Evolutionary conservation across 2,797 vertebrate species (phyloP), one percentile per base, ranked within the genome.

Genomic region (Eulemur albifrons): DNA sequence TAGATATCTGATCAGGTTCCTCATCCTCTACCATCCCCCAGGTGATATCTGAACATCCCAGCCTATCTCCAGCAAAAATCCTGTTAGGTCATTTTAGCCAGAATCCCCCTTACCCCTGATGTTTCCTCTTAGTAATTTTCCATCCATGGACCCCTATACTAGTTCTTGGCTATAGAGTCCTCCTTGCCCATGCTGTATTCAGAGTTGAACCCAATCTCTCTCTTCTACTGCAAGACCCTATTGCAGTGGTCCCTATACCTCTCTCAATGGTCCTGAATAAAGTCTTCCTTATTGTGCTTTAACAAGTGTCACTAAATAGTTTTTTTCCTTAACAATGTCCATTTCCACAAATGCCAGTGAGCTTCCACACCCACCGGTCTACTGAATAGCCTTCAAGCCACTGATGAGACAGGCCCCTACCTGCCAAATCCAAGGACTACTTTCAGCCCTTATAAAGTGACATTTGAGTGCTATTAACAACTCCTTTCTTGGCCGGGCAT

Each of bases 331-430:
- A 76, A 14, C 30, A 76, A 95, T 59, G 63, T 75, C 12, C 65
- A 88, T 84, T 92, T 89, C 48, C 67, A 93, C 67, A 88, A 88
- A 84, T 77, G 40, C 52, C 54, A 84, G 52, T 76, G 27, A 70
- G 38, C n/a, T 72, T 92, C 52, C 43, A 90, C 27, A 85, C 43
- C 35, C 12, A 85, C 5, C 25, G 92, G 21, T 86, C 65, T 30
- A 88, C 2, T 88, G 27, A 95, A 93, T 0, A 84, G n/a, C 43
- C 20, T 40, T 89, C 76, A 91, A 30, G 35, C 14, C 82, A 95
- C 25, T 63, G 54, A 76, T 48, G 73, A 96, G 72, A 88, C 12
- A 96, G 81, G 87, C 4, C 20, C 23, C 27, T 43, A 81, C 9
- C 54, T 59, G 27, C 25, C 48, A 94, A 93, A 70, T 61, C 43